phyloP scores from a whole-genome alignment of 2,888 invertebrate species.

The Archips crataeganus region DNA sequence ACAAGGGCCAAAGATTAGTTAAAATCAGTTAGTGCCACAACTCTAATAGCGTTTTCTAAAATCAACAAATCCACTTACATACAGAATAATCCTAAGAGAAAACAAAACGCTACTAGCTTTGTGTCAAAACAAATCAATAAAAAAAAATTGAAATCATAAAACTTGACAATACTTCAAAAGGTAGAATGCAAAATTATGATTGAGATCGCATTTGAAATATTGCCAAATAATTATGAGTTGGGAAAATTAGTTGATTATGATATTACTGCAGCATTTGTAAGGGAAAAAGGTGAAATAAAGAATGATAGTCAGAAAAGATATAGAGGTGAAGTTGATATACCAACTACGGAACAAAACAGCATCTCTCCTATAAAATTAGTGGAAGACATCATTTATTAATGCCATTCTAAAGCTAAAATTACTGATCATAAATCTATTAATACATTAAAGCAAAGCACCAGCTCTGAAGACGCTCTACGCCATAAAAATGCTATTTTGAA shows the following conservation, averaged over 20 bases:
- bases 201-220: slow-evolving; percentile 63
- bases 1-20: slow-evolving; percentile 16
- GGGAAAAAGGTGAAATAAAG: slow-evolving; percentile 31
- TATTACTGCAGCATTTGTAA: slow-evolving; percentile 30
- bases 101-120: slow-evolving; percentile 49
- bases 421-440: neutral
- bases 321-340: slow-evolving; percentile 34
- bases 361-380: slow-evolving; percentile 12
- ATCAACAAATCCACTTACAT: slow-evolving; percentile 64
- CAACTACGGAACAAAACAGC: slow-evolving; percentile 19
- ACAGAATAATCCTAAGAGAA: slow-evolving; percentile 46
- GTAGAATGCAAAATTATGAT: slow-evolving; percentile 57
- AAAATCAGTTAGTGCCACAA: slow-evolving; percentile 51
- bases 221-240: slow-evolving; percentile 60
- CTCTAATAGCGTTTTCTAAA: slow-evolving; percentile 46
- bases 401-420: neutral
- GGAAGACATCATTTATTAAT: slow-evolving; percentile 24
- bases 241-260: slow-evolving; percentile 42
- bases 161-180: slow-evolving; percentile 65
- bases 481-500: neutral
- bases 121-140: slow-evolving; percentile 51
- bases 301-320: slow-evolving; percentile 40
- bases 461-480: slow-evolving; percentile 38
- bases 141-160: slow-evolving; percentile 33
- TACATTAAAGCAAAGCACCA: slow-evolving; percentile 27